Evolutionary conservation across 2,888 invertebrate genomes (phyloP), one percentile per base, ranked within the genome.

Genomic region (Pristionchus mayeri): DNA sequence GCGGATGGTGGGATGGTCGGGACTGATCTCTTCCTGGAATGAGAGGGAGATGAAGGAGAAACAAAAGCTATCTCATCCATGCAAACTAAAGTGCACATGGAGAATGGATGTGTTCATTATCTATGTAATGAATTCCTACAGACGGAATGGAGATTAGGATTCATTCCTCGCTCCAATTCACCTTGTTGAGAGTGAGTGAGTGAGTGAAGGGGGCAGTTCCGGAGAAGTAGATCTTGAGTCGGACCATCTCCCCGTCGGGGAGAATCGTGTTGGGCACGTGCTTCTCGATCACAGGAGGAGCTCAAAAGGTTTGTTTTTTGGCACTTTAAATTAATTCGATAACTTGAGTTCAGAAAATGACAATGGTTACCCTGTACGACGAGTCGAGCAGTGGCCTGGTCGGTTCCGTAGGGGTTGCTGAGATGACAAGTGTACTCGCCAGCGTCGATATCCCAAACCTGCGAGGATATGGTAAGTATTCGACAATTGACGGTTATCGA

Each of bases 201-300:
- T 98, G 96, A 87, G 96, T 96, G 93, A 98, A 96, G 9, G 98
- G 98, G 93, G 98, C 97, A 93, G 98, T 98, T 44, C 99, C 99
- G 84, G 96, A 95, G 94, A 98, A 98, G 93, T 96, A 96, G 88
- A 99, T 96, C 94, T 99, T 99, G 92, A 99, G 96, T 94, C 99
- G 99, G 13, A 97, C 96, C 93, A 98, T 98, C 92, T 99, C 99
- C 81, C 96, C 96, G 93, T 97, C 97, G 0, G 98, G 96, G 3
- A 98, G 94, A 92, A 96, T 96, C 27, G 98, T 94, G 92, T 97
- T 96, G 60, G 95, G 96, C 13, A 98, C 97, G 93, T 97, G 96
- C 85, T 96, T 95, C 87, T 96, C 96, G 93, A 98, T 97, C 91
- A 96, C 95, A 75, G 97, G 99, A 84, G 98, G 97, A 89, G 96